Evolutionary conservation across 2,888 invertebrate species (phyloP).

Genomic region (Rhorus exstirpatorius): DNA sequence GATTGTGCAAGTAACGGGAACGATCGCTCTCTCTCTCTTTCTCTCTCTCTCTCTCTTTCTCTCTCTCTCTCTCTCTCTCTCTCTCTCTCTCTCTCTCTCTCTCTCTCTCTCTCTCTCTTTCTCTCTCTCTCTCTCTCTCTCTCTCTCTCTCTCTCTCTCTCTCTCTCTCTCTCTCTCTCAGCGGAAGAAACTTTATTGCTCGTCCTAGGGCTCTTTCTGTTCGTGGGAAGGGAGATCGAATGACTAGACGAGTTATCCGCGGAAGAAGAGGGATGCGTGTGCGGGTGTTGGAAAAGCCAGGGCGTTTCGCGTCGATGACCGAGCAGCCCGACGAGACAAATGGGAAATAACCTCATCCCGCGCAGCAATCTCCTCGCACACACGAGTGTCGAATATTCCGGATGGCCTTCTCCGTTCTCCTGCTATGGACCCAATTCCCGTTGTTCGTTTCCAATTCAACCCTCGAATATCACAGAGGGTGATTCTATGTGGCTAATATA

Average conservation of each 20-base stretch:
- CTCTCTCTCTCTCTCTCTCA: too few relatives aligned
- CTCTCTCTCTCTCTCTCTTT: too few relatives aligned
- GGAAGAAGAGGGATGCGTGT: conserved; percentile 3
- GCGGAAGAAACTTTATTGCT: conserved; percentile 58
- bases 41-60: too few relatives aligned
- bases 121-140: too few relatives aligned
- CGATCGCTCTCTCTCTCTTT: too few relatives aligned
- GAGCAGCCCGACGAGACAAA: conserved; percentile 32
- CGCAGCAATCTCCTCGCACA: not conserved
- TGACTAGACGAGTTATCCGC: conserved; percentile 54
- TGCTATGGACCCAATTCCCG: not conserved
- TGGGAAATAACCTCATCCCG: conserved; percentile 35
- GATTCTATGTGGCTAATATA: conserved; percentile 10
- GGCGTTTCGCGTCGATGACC: conserved; percentile 51
- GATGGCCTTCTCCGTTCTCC: not conserved
- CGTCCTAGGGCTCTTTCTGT: conserved; percentile 27
- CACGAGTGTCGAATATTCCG: not conserved
- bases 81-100: too few relatives aligned
- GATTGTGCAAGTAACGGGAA: conserved; percentile 41
- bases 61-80: too few relatives aligned
- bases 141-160: too few relatives aligned
- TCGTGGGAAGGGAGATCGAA: not conserved
- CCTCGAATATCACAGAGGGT: not conserved
- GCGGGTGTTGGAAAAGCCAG: conserved; percentile 36
- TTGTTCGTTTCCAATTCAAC: conserved; percentile 7